Base-by-base conservation (phyloP, 1,140 invertebrate species). In the Papilio dardanus region DNA sequence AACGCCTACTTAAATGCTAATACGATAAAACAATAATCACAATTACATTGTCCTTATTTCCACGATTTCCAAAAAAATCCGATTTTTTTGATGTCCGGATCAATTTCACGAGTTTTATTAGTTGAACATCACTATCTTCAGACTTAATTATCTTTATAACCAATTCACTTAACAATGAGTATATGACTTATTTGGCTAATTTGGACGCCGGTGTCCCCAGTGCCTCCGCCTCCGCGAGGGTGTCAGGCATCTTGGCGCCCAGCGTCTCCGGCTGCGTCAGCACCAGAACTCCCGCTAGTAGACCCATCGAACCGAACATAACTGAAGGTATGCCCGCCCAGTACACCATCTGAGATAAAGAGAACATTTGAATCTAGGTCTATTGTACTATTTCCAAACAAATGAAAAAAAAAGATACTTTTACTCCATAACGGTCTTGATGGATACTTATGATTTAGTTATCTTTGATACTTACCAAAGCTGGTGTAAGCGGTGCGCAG, bases 261-360 rank as follows among this genome's bases (percentile, higher is more conserved):
- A 95, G 85, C 0, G 96, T 97, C 92, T 97, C 96, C 0, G 96
- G 96, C 79, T 96, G 95, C 24, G 94, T 89, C 8, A 96, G 87
- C 1, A 95, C 94, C 31, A 96, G 83, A 6, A 95, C 24, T 3
- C 95, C 95, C 8, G 96, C 94, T 3, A 95, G 80, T 5, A 96
- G 81, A 0, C 95, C 94, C 92, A 96, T 94, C 5, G 85, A 79
- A 1, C 95, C 96, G 83, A 96, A 97, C 78, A 96, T 88, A 33
- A 96, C 83, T 3, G 96, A 90, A 0, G 96, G 96, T n/a, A 96
- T 86, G 3, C 87, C 89, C 5, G 81, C 74, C 86, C 89, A 89
- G 71, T 92, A 92, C 7, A 85, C 79, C 75, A 84, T 85, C 92
- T 93, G 76, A 16, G 81, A 83, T 66, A 33, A 19, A 14, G 1